These are phyloP conservation scores for Scrobipalpa atriplicella DNA, from an alignment of 2,888 invertebrate genomes.

Conservation along the genomic window DNA sequence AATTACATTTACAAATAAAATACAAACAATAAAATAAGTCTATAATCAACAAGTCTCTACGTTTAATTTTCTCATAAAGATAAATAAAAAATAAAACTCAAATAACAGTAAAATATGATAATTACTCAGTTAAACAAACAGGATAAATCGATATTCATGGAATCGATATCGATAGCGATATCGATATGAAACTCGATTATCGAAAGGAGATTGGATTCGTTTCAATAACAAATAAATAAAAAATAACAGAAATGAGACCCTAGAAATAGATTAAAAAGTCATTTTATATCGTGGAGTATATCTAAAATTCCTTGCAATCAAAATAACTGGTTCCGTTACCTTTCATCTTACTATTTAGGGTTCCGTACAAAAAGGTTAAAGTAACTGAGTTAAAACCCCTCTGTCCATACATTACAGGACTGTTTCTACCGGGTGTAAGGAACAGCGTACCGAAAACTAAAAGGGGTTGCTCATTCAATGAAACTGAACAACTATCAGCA, in stretches of 20 bases:
- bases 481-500: too few species aligned
- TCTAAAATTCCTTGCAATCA: not conserved
- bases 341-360: not conserved
- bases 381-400: too few species aligned
- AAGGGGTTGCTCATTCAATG: too few species aligned
- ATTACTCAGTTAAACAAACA: constrained; percentile 8
- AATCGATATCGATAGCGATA: constrained; percentile 7
- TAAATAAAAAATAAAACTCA: not conserved
- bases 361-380: too few species aligned
- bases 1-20: too few species aligned
- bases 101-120: constrained; percentile 11
- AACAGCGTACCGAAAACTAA: too few species aligned
- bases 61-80: not conserved
- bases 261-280: constrained; percentile 4
- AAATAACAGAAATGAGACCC: not conserved
- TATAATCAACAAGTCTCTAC: not conserved
- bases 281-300: not conserved
- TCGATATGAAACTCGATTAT: constrained; percentile 4
- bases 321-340: not conserved
- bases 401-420: too few species aligned
- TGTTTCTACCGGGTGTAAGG: too few species aligned
- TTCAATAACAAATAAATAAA: constrained; percentile 10
- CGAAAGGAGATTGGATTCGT: not conserved
- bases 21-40: too few species aligned
- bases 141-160: constrained; percentile 5